Evolutionary conservation across 2,113 vertebrate genomes (phyloP).

Genomic region (Phoxinus phoxinus): DNA sequence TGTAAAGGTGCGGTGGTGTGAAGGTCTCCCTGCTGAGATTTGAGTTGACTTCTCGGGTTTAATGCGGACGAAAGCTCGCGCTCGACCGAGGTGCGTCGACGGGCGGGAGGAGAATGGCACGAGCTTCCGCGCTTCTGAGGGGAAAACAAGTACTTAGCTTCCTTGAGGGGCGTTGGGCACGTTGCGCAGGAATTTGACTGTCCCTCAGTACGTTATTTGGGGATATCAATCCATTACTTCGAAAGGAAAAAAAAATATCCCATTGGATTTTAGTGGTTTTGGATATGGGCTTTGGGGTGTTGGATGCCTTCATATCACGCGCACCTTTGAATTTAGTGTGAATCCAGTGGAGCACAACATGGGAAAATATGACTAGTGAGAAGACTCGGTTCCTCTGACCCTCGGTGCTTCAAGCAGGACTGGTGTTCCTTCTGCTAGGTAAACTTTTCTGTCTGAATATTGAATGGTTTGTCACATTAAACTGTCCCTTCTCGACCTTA

Average conservation of each 20-base stretch:
- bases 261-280: constrained; percentile 54
- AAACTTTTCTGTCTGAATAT: constrained; percentile 57
- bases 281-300: constrained; percentile 61
- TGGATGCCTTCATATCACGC: constrained; percentile 50
- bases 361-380: constrained; percentile 65
- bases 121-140: constrained; percentile 56
- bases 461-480: background rate
- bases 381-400: constrained; percentile 61
- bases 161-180: constrained; percentile 52
- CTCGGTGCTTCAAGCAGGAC: constrained; percentile 63
- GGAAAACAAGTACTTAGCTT: constrained; percentile 52
- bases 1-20: constrained; percentile 47
- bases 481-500: background rate
- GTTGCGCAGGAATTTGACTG: constrained; percentile 60
- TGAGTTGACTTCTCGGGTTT: constrained; percentile 65
- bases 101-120: constrained; percentile 61
- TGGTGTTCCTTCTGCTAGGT: constrained; percentile 66
- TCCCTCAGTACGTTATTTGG: constrained; percentile 44
- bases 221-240: constrained; percentile 27
- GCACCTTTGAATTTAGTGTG: constrained; percentile 53
- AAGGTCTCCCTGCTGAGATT: constrained; percentile 65
- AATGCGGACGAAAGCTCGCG: constrained; percentile 64
- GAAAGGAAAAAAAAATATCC: background rate
- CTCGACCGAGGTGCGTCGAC: constrained; percentile 58
- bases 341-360: constrained; percentile 60